Evolutionary conservation across 1,140 invertebrate species (phyloP), one percentile per base, ranked within the genome.

Genomic region (Nixonia krombeini): DNA sequence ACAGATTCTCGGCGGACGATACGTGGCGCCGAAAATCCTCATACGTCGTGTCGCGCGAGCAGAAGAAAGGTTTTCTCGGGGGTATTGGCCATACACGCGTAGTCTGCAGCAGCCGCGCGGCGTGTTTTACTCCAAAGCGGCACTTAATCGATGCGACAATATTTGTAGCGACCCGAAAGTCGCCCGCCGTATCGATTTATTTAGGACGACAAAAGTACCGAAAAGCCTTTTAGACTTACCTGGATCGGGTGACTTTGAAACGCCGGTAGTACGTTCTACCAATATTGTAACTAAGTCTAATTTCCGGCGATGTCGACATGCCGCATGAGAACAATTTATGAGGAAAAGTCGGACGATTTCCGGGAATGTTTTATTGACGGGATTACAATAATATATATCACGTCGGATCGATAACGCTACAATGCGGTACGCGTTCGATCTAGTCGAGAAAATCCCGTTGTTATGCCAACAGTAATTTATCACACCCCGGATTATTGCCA

Each of bases 81-180:
- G 12, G 2, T n/a, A 26, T 26, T 4, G 9, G 25, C n/a, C n/a
- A n/a, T n/a, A n/a, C n/a, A n/a, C n/a, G n/a, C n/a, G n/a, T n/a
- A n/a, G n/a, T n/a, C n/a, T n/a, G n/a, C n/a, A n/a, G n/a, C n/a
- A n/a, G n/a, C n/a, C 6, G 6, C 6, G 6, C 21, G 21, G 6
- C 21, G 6, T 21, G 16, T 9, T 40, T 6, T 17, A 18, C 8
- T 40, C n/a, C 18, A 6, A 17, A 15, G 37, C 23, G 25, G 9
- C 28, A 9, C 46, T 53, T 58, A 62, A 53, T 57, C 52, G 52
- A 49, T 42, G 33, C 33, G 47, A 61, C 57, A 68, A 62, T 53
- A 62, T 62, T 62, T 68, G 41, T 29, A 17, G 26, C 44, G 7
- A 13, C 13, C 10, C 28, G 12, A 46, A 46, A 46, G 44, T 46